phyloP scores from a whole-genome alignment of 2,113 vertebrate species.

The Pseudopodoces humilis region DNA sequence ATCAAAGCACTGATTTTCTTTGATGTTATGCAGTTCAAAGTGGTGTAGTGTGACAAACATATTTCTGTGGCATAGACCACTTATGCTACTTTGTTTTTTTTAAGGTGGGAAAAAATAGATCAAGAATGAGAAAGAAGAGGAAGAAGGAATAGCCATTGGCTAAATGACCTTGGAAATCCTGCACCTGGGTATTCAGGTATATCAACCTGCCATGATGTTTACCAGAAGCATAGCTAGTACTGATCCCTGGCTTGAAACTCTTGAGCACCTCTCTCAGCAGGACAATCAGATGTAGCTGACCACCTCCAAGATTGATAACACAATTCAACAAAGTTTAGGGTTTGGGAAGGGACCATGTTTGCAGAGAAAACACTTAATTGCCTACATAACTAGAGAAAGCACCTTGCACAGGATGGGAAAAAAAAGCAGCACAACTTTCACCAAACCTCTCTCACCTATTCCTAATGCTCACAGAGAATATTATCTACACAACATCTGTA shows the following conservation, averaged over 20 bases:
- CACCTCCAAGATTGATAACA: rapidly evolving
- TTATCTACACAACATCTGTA: background rate
- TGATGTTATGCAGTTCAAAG: conserved; percentile 73
- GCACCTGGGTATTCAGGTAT: background rate
- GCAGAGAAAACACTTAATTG: background rate
- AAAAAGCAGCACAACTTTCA: background rate
- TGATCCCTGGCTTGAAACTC: background rate
- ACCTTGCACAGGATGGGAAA: background rate
- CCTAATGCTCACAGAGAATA: background rate
- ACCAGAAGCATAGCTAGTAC: background rate
- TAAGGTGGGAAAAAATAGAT: background rate
- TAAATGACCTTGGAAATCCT: background rate
- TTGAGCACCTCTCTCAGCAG: background rate
- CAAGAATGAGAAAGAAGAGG: background rate
- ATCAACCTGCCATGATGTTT: background rate
- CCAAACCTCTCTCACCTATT: background rate
- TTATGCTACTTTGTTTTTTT: conserved; percentile 60
- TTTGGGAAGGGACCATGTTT: background rate
- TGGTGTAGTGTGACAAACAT: conserved; percentile 56
- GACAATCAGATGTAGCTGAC: background rate
- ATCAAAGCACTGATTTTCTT: conserved; percentile 72
- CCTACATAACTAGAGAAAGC: background rate
- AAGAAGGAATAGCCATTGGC: background rate
- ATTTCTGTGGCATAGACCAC: conserved; percentile 47
- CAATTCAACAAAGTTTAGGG: background rate